phyloP scores from a whole-genome alignment of 2,888 invertebrate species.

The Agelastica alni region DNA sequence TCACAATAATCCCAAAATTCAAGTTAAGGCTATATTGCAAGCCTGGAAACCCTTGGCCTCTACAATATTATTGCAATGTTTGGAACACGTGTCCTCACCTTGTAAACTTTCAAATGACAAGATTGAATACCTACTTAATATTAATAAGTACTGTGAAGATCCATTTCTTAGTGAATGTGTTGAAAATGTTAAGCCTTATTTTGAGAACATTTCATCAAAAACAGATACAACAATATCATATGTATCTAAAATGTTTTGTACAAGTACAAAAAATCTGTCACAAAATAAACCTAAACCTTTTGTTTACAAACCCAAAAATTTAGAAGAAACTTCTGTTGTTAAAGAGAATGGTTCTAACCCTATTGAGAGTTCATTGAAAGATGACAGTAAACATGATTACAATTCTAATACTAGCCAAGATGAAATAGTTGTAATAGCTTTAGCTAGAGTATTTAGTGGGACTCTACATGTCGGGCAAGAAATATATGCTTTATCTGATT shows the following conservation, averaged over 20 bases:
- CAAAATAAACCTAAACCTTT: constrained; percentile 76
- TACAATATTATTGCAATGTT: constrained; percentile 82
- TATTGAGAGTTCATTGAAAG: background rate
- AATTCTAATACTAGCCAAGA: constrained; percentile 48
- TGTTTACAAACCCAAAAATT: constrained; percentile 63
- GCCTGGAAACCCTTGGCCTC: constrained; percentile 89
- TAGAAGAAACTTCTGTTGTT: constrained; percentile 13
- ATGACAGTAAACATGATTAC: constrained; percentile 40
- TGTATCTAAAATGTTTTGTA: constrained; percentile 89
- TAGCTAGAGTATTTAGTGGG: constrained; percentile 93
- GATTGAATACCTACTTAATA: constrained; percentile 81
- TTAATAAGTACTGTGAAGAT: constrained; percentile 60
- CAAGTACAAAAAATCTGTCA: constrained; percentile 74
- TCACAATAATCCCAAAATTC: constrained; percentile 75
- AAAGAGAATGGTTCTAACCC: background rate
- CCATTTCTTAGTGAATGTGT: constrained; percentile 71
- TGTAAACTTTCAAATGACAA: constrained; percentile 73
- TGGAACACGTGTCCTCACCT: constrained; percentile 81
- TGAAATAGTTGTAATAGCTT: constrained; percentile 77
- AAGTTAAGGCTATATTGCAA: constrained; percentile 79
- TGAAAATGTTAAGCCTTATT: constrained; percentile 59
- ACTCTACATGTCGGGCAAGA: constrained; percentile 74
- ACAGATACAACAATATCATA: constrained; percentile 72
- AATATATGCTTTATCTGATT: constrained; percentile 83
- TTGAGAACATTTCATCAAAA: constrained; percentile 47